Evolutionary conservation across 2,113 vertebrate species (phyloP), one percentile per base, ranked within the genome.

Genomic region (Elachura formosa): DNA sequence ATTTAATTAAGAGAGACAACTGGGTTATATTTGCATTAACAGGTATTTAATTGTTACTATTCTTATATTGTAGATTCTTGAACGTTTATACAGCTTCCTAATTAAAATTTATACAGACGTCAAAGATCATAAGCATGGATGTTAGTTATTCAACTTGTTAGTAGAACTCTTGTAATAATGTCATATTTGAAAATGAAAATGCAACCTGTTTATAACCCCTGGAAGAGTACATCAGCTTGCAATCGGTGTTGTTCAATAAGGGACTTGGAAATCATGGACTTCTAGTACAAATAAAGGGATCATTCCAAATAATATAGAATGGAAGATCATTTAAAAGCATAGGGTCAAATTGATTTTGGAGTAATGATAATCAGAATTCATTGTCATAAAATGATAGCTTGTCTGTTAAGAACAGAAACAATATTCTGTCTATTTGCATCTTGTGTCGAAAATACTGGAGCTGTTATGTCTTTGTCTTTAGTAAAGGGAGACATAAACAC

Each of bases 1-100:
- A 31, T 90, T 80, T 90, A 94, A 94, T 94, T 96, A 72, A 88
- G 95, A 49, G 43, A 91, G 34, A 52, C 72, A 93, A 93, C 73
- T 61, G 55, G 9, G 23, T 84, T 96, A 84, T 95, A 93, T 95
- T 87, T 95, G 3, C 38, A 75, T 96, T 95, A 95, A 75, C 84
- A 95, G 41, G 34, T 79, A 96, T 94, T 93, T 95, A 89, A 89
- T 93, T 93, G 68, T 79, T 89, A 56, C 54, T 91, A 61, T 92
- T 51, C 29, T 90, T 90, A 80, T 81, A 73, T 25, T 92, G 52
- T 85, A 84, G 29, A 58, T 93, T 83, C 75, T 84, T 94, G 38
- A 94, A 91, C 11, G 49, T 74, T 92, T 95, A 61, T 40, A 71
- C 25, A 63, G 17, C 12, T 89, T 96, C 48, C 51, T 93, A 96